These are phyloP conservation scores for Elymnias hypermnestra DNA, from an alignment of 1,140 invertebrate genomes.

Conservation along the genomic window DNA sequence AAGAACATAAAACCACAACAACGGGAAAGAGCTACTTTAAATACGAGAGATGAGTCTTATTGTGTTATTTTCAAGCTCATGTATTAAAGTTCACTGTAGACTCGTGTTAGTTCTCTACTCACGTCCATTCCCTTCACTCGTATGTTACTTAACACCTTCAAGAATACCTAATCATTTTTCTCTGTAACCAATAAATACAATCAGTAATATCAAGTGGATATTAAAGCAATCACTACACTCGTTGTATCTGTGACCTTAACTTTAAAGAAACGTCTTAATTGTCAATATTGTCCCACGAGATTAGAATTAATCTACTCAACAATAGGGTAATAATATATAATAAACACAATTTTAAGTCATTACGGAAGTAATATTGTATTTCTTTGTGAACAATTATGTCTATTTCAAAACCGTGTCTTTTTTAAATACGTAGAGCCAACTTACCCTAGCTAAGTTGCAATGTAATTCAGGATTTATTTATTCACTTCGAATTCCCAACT, in stretches of 20 bases:
- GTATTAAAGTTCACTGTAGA: too few species aligned
- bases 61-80: too few species aligned
- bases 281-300: constrained; percentile 2
- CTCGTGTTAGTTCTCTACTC: constrained; percentile 3
- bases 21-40: too few species aligned
- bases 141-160: constrained; percentile 23
- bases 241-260: neutral
- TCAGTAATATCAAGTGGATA: neutral
- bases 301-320: neutral
- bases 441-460: too few species aligned
- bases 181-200: constrained; percentile 17
- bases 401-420: too few species aligned
- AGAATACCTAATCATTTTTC: constrained; percentile 28
- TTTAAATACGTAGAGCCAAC: too few species aligned
- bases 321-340: neutral
- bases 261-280: neutral
- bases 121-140: constrained; percentile 13
- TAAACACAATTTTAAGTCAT: neutral
- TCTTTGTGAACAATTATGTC: too few species aligned
- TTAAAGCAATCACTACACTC: neutral
- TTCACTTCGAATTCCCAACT: too few species aligned
- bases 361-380: neutral
- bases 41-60: too few species aligned
- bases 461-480: too few species aligned
- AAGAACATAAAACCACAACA: too few species aligned